Evolutionary conservation across 2,797 vertebrate genomes (phyloP).

Genomic region (Lacerta viridis): DNA sequence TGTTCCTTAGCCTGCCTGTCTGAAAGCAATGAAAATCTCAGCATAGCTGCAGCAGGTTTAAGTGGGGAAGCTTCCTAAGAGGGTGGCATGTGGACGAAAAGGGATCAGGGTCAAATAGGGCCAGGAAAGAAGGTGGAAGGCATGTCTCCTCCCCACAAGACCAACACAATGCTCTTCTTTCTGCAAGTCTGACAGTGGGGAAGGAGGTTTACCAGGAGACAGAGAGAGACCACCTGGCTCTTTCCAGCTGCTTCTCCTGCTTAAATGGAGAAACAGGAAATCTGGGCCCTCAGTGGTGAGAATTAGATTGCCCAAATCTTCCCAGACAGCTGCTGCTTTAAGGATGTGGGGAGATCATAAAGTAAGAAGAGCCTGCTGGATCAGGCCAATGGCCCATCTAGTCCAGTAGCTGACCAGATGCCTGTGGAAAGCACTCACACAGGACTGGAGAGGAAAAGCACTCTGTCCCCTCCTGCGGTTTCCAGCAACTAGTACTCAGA

Average conservation of each 20-base stretch:
- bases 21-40: too few species aligned
- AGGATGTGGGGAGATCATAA: too few species aligned
- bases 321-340: neutral
- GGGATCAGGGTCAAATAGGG: neutral
- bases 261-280: neutral
- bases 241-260: neutral
- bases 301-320: neutral
- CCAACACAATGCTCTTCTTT: too few species aligned
- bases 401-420: too few species aligned
- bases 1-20: neutral
- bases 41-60: neutral
- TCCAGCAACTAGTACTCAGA: too few species aligned
- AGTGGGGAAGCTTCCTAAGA: neutral
- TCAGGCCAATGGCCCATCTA: too few species aligned
- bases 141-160: neutral
- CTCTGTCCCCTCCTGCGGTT: too few species aligned
- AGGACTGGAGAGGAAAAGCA: too few species aligned
- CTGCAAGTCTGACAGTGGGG: neutral
- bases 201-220: neutral
- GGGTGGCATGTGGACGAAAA: neutral
- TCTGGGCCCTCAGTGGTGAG: neutral
- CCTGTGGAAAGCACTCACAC: too few species aligned
- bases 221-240: neutral
- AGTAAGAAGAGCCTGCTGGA: too few species aligned
- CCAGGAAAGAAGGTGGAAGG: too few species aligned